Evolutionary conservation across 2,888 invertebrate genomes (phyloP).

Genomic region (Eledona agricola): DNA sequence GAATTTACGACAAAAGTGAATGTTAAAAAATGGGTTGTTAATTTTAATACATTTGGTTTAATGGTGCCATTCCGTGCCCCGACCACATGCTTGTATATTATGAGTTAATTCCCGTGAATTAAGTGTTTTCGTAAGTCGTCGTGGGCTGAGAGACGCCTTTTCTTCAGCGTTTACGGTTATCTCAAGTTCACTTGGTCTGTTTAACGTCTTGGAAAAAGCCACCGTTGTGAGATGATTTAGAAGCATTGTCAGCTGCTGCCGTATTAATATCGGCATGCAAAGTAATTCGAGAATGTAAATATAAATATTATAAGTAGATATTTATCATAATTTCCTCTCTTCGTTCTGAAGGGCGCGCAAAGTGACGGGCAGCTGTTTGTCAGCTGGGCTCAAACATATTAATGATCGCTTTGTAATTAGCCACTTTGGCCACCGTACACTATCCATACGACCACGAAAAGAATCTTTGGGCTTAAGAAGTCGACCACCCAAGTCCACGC

Average conservation of each 20-base stretch:
- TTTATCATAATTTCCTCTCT: constrained; percentile 62
- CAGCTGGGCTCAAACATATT: constrained; percentile 60
- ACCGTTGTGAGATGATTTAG: constrained; percentile 36
- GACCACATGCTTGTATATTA: too few species aligned
- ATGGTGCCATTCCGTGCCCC: too few species aligned
- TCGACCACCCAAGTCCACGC: constrained; percentile 26
- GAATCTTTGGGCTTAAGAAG: too few species aligned
- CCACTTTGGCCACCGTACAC: constrained; percentile 55
- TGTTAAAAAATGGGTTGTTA: too few species aligned
- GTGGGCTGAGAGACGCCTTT: too few species aligned
- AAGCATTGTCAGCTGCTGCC: constrained; percentile 35
- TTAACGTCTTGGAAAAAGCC: constrained; percentile 25
- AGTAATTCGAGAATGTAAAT: constrained; percentile 58
- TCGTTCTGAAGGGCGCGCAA: constrained; percentile 61
- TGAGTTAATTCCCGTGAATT: too few species aligned
- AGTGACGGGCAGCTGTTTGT: constrained; percentile 62
- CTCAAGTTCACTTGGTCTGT: constrained; percentile 17
- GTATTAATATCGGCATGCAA: constrained; percentile 48
- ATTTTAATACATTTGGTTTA: too few species aligned
- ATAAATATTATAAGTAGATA: constrained; percentile 61
- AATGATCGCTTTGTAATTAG: constrained; percentile 64
- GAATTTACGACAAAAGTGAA: too few species aligned
- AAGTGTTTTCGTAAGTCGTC: too few species aligned
- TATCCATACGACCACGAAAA: constrained; percentile 51
- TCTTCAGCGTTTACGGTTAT: too few species aligned